Conservation (phyloP, 2,113 vertebrate species). For the Solenodon paradoxus region DNA sequence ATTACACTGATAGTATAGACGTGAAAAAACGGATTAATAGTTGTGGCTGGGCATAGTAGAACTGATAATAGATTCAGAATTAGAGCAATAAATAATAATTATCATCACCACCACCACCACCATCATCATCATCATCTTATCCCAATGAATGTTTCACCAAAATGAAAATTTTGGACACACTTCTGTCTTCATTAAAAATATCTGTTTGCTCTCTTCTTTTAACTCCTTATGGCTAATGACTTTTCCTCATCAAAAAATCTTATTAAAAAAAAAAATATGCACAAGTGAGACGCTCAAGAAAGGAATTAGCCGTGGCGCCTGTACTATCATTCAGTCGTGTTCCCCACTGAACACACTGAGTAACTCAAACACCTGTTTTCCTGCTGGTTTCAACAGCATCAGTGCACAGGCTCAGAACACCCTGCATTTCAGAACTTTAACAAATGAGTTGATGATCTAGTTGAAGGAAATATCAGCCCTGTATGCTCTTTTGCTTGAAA, state of each 20-base stretch:
- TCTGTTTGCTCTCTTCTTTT: not conserved
- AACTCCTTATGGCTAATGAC: not conserved
- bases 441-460: too few relatives aligned
- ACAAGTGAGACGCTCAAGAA: not conserved
- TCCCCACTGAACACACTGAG: rapidly evolving
- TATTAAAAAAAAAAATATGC: not conserved
- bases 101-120: too few relatives aligned
- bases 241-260: not conserved
- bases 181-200: not conserved
- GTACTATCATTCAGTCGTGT: not conserved
- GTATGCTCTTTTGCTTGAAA: not conserved
- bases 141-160: not conserved
- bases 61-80: not conserved
- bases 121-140: not conserved
- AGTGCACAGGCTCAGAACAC: not conserved
- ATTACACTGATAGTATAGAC: too few relatives aligned
- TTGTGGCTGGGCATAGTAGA: too few relatives aligned
- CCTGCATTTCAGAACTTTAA: not conserved
- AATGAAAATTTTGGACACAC: not conserved
- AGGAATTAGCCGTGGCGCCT: not conserved
- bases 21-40: rapidly evolving
- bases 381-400: not conserved
- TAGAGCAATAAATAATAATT: not conserved
- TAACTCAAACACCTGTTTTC: not conserved
- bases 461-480: not conserved